These are phyloP conservation scores for Aurelia aurita complex sp. Pacific DNA, from an alignment of 30 jellyfish, hydroid and myxozoan genomes.

Conservation along the genomic window DNA sequence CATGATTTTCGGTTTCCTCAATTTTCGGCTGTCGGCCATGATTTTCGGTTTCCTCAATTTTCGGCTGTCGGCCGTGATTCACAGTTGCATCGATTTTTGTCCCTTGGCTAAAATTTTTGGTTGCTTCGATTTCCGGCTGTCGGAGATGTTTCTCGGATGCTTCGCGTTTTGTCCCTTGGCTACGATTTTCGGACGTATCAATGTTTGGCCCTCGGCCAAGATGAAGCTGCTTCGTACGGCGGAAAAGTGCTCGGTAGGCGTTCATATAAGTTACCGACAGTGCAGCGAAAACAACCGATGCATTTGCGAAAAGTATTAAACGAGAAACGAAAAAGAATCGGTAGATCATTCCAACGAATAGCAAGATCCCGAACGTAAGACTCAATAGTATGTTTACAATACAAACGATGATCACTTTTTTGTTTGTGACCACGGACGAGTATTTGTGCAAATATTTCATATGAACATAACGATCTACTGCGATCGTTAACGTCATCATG, in stretches of 20 bases:
- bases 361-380: not conserved
- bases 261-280: slow-evolving; percentile 2
- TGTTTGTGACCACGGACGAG: slow-evolving; percentile 7
- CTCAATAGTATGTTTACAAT: not conserved
- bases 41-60: no score
- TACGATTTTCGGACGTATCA: no score
- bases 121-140: no score
- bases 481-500: slow-evolving; percentile 17
- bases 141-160: no score
- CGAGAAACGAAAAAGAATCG: slow-evolving; percentile 9
- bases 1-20: no score
- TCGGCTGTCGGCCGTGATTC: no score
- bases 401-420: not conserved
- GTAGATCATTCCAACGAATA: slow-evolving; percentile 12
- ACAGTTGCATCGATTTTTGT: no score
- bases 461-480: slow-evolving; percentile 49
- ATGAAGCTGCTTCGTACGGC: not conserved
- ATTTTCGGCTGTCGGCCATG: no score
- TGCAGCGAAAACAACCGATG: not conserved
- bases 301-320: not conserved
- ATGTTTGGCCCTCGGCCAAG: not conserved
- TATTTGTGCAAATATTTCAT: slow-evolving; percentile 19
- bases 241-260: slow-evolving; percentile 14
- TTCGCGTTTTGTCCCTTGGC: no score
- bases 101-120: no score